phyloP scores from a whole-genome alignment of 2,797 vertebrate genomes.

The Ataeniobius toweri region DNA sequence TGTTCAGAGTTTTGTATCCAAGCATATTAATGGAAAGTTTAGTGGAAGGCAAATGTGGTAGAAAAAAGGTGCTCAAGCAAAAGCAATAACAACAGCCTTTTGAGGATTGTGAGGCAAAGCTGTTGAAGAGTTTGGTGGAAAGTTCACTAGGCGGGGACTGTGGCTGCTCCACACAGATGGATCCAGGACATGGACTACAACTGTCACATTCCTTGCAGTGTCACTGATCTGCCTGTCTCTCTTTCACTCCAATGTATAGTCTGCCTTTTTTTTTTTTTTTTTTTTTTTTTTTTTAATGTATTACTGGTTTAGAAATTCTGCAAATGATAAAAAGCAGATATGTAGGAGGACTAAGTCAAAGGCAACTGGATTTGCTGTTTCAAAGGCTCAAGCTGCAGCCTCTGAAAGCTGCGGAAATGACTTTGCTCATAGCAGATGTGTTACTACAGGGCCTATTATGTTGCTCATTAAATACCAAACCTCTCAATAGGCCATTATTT shows the following conservation, averaged over 20 bases:
- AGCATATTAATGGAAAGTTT: not conserved
- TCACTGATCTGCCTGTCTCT: too few species aligned
- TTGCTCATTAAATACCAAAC: slow-evolving; percentile 85
- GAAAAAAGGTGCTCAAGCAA: not conserved
- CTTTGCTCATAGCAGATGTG: slow-evolving; percentile 83
- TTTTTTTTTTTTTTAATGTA: slow-evolving; percentile 47
- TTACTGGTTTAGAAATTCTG: slow-evolving; percentile 58
- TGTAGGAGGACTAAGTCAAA: slow-evolving; percentile 62
- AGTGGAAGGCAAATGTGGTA: not conserved
- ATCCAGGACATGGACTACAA: too few species aligned
- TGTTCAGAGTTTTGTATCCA: not conserved
- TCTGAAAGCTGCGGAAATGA: slow-evolving; percentile 83
- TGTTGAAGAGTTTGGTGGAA: too few species aligned
- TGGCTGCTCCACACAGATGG: too few species aligned
- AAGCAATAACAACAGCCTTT: not conserved
- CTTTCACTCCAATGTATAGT: too few species aligned
- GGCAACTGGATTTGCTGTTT: slow-evolving; percentile 65
- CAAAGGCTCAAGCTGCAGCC: slow-evolving; percentile 68
- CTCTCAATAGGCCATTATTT: slow-evolving; percentile 87
- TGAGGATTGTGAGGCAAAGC: too few species aligned
- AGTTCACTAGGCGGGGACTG: too few species aligned
- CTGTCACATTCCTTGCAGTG: too few species aligned
- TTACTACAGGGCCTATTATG: slow-evolving; percentile 84
- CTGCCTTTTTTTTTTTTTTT: too few species aligned
- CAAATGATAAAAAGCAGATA: slow-evolving; percentile 77